Conservation (phyloP, 2,888 invertebrate species). For the Orthosia incerta region DNA sequence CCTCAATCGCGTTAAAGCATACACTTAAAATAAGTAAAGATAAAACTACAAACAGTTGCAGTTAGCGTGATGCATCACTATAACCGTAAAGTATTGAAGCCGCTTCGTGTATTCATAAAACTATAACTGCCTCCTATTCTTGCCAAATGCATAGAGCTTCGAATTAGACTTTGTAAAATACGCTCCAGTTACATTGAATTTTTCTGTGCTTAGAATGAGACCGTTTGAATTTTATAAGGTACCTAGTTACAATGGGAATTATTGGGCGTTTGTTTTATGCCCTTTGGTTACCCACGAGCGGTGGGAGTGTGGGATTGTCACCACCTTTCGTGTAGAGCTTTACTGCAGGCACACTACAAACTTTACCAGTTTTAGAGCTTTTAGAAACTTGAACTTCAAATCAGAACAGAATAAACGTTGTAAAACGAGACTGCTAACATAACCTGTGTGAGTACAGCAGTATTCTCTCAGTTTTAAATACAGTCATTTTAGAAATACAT, state of each 20-base stretch:
- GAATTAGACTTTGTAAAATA: constrained; percentile 61
- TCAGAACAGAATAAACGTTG: constrained; percentile 2
- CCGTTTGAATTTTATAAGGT: constrained; percentile 18
- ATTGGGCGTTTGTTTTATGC: constrained; percentile 22
- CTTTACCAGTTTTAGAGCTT: not conserved
- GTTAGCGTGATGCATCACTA: constrained; percentile 63
- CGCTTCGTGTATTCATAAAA: constrained; percentile 54
- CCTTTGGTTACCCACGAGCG: constrained; percentile 4
- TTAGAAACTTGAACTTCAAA: constrained; percentile 7
- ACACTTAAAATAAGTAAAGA: constrained; percentile 24
- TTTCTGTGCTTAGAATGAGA: constrained; percentile 33
- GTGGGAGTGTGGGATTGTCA: not conserved
- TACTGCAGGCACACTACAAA: constrained; percentile 1
- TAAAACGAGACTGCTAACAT: not conserved
- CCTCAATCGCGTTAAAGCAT: constrained; percentile 36
- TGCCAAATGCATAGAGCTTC: constrained; percentile 53
- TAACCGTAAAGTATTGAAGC: constrained; percentile 65
- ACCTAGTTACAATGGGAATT: constrained; percentile 4
- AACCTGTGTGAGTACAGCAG: constrained; percentile 1
- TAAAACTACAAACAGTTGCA: constrained; percentile 47
- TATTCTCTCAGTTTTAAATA: not conserved
- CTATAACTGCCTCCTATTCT: constrained; percentile 49
- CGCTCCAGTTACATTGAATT: constrained; percentile 35
- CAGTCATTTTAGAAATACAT: constrained; percentile 4
- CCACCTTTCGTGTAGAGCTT: not conserved